phyloP scores from a whole-genome alignment of 2,888 invertebrate species.

The Acleris literana region DNA sequence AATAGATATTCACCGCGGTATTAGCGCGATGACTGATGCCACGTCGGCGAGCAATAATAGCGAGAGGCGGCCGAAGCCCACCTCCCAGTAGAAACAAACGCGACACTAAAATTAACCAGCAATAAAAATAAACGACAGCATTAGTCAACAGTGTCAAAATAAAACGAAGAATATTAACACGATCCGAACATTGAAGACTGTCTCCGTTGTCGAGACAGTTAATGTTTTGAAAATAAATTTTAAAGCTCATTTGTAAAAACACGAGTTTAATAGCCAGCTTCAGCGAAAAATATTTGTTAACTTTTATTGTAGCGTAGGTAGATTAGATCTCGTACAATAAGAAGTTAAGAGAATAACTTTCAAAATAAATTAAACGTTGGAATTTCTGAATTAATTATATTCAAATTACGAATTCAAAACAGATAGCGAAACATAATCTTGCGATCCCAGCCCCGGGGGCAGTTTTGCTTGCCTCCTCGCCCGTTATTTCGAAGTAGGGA shows the following conservation, averaged over 20 bases:
- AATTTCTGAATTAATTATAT: constrained; percentile 61
- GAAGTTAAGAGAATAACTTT: constrained; percentile 53
- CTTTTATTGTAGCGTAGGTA: constrained; percentile 39
- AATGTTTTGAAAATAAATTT: constrained; percentile 41
- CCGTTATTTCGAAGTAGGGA: constrained; percentile 55
- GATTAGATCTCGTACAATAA: constrained; percentile 46
- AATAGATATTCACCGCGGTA: constrained; percentile 73
- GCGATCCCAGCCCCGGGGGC: constrained; percentile 54
- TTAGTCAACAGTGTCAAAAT: constrained; percentile 82
- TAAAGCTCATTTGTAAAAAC: constrained; percentile 35
- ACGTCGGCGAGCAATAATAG: constrained; percentile 78
- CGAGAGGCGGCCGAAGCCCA: constrained; percentile 51
- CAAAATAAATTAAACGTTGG: constrained; percentile 53
- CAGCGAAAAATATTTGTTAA: constrained; percentile 45
- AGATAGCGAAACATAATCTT: constrained; percentile 66
- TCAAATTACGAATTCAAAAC: constrained; percentile 67
- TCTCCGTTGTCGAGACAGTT: constrained; percentile 45
- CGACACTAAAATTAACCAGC: constrained; percentile 74
- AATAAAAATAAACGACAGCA: constrained; percentile 81
- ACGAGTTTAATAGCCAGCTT: constrained; percentile 36
- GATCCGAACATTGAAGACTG: constrained; percentile 50
- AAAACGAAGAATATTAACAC: constrained; percentile 67
- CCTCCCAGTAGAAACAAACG: constrained; percentile 68
- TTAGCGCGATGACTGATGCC: constrained; percentile 78
- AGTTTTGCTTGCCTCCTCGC: constrained; percentile 46